phyloP scores from a whole-genome alignment of 2,113 vertebrate species.

The Fregata magnificens region DNA sequence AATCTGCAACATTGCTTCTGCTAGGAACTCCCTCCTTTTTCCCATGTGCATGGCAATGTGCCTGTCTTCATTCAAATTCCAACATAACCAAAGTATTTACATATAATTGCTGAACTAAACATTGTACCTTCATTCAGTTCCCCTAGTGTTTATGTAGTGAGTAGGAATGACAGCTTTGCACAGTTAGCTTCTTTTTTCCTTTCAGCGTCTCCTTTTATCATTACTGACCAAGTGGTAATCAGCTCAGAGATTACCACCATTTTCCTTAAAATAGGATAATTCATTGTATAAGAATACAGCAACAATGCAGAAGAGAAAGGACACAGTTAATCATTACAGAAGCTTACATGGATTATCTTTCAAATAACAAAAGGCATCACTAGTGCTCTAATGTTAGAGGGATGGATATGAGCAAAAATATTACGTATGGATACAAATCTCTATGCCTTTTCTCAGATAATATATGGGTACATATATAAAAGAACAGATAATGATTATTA shows the following conservation, averaged over 20 bases:
- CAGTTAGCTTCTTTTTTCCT: not conserved
- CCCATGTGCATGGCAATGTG: not conserved
- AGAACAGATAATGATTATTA: not conserved
- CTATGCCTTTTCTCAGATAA: not conserved
- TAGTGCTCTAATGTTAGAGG: not conserved
- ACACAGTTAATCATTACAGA: not conserved
- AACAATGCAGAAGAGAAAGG: not conserved
- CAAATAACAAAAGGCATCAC: not conserved
- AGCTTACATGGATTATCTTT: not conserved
- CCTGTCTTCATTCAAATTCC: not conserved
- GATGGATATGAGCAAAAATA: not conserved
- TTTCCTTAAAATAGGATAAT: not conserved
- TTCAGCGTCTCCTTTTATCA: not conserved
- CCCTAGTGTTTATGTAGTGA: not conserved
- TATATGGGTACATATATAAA: not conserved
- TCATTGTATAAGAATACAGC: not conserved
- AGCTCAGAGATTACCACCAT: not conserved
- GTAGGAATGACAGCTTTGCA: not conserved
- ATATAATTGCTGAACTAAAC: not conserved
- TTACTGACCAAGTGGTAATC: not conserved
- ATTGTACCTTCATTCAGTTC: not conserved
- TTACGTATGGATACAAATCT: not conserved
- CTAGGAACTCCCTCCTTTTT: not conserved
- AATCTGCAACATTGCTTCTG: not conserved
- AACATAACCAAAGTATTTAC: not conserved